These are phyloP conservation scores for Sorex fumeus DNA, from an alignment of 2,113 vertebrate species.

Conservation along the genomic window DNA sequence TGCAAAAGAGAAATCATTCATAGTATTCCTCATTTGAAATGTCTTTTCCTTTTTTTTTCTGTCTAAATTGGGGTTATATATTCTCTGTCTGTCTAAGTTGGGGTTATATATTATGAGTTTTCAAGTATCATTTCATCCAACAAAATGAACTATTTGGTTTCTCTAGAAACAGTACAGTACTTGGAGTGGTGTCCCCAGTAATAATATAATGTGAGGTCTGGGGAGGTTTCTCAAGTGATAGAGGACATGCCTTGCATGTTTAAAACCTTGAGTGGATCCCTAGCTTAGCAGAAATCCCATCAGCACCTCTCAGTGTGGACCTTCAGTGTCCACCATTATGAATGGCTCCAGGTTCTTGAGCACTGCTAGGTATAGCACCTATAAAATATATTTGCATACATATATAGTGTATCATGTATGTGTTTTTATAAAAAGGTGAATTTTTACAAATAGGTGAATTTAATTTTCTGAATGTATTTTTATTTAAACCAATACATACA, in stretches of 20 bases:
- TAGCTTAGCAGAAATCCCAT: no score
- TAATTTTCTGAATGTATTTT: constrained; percentile 23
- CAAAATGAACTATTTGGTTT: neutral
- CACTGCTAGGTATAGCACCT: no score
- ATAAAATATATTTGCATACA: no score
- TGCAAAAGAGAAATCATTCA: constrained; percentile 39
- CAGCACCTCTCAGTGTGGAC: no score
- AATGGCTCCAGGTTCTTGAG: no score
- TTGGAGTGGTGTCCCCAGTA: neutral
- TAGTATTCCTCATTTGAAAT: neutral
- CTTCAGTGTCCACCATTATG: no score
- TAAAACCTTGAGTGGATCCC: no score
- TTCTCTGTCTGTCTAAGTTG: neutral
- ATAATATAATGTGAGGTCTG: constrained; percentile 10
- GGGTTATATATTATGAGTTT: constrained; percentile 36
- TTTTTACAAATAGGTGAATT: constrained; percentile 13
- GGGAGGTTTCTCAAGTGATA: no score
- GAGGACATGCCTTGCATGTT: no score
- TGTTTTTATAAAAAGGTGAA: neutral
- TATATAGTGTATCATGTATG: no score
- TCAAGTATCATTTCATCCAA: neutral
- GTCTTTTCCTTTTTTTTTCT: neutral
- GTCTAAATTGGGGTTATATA: no score
- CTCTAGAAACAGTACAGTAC: neutral
- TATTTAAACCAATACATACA: constrained; percentile 18